A percentile compares a stretch with the other conserved stretches of the same genome.
Conservation (phyloP, 1,140 invertebrate species). For the Tribolium castaneum region DNA sequence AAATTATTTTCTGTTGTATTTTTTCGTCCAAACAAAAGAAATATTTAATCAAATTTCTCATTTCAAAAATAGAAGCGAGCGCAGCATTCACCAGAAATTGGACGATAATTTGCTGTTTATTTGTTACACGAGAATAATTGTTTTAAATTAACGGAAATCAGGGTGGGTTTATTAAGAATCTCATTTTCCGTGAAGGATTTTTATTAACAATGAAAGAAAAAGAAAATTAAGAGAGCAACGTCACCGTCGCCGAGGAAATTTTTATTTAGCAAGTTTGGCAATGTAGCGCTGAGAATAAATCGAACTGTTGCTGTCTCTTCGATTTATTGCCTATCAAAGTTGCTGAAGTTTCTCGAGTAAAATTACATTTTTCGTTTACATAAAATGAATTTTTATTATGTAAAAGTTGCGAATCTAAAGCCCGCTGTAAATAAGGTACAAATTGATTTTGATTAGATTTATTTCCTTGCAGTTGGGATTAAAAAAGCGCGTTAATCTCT, state of each 20-base stretch:
- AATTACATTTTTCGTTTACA: constrained; percentile 31
- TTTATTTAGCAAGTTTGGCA: constrained; percentile 13
- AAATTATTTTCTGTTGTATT: not conserved
- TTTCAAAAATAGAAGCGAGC: not conserved
- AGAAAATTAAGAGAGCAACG: not conserved
- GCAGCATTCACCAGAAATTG: not conserved
- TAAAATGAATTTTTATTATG: constrained; percentile 28
- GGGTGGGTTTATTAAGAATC: too few species aligned
- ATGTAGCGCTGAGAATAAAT: constrained; percentile 13
- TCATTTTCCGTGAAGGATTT: not conserved
- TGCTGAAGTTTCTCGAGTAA: not conserved
- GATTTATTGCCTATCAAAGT: constrained; percentile 25
- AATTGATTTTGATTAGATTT: constrained; percentile 22
- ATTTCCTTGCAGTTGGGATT: not conserved
- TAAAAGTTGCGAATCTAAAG: not conserved
- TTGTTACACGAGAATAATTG: too few species aligned
- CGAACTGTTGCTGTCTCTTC: constrained; percentile 27
- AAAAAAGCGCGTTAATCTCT: not conserved
- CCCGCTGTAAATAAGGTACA: not conserved
- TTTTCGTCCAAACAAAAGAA: not conserved
- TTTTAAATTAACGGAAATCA: too few species aligned
- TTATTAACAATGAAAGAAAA: not conserved
- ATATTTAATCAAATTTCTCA: not conserved
- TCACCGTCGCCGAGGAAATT: not conserved
- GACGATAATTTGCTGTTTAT: too few species aligned